A percentile compares a stretch with the other conserved stretches of the same genome.
These are phyloP conservation scores for Trogon melanurus DNA, from an alignment of 2,113 vertebrate species.

Conservation along the genomic window DNA sequence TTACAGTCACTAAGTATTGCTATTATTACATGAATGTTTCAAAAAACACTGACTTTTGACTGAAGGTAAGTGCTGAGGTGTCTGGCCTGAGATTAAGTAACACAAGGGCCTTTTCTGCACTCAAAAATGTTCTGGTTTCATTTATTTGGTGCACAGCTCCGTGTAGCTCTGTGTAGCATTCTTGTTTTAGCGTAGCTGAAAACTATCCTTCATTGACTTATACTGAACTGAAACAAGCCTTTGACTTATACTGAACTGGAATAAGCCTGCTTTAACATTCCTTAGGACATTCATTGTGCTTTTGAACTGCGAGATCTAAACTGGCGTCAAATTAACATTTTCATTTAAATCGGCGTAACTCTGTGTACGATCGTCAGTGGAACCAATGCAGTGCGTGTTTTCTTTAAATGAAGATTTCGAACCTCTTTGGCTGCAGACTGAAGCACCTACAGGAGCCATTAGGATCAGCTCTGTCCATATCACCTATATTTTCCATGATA, in stretches of 20 bases:
- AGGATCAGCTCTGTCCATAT: conserved; percentile 15
- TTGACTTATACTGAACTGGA: conserved; percentile 13
- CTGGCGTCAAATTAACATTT: conserved; percentile 33
- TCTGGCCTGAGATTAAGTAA: not conserved
- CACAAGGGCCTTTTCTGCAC: not conserved
- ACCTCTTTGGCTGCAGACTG: not conserved
- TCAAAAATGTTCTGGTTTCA: not conserved
- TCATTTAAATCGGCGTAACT: conserved; percentile 30
- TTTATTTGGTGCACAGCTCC: not conserved
- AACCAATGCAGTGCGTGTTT: not conserved
- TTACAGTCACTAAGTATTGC: conserved; percentile 19
- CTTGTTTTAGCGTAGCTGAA: not conserved
- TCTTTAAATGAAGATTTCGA: conserved; percentile 31
- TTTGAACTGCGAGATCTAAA: conserved; percentile 12
- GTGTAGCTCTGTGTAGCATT: not conserved
- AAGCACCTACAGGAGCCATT: not conserved
- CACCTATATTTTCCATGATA: conserved; percentile 52
- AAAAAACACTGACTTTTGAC: not conserved
- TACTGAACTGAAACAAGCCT: not conserved
- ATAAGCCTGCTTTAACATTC: not conserved
- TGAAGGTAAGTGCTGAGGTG: not conserved
- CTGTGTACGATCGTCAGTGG: not conserved
- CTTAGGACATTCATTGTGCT: not conserved
- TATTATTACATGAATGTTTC: conserved; percentile 6
- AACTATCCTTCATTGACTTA: conserved; percentile 4